A percentile compares a stretch with the other conserved stretches of the same genome.
These are phyloP conservation scores for Epizoanthus illoricatus DNA, from an alignment of 92 coral and sea anemone species.

Conservation along the genomic window DNA sequence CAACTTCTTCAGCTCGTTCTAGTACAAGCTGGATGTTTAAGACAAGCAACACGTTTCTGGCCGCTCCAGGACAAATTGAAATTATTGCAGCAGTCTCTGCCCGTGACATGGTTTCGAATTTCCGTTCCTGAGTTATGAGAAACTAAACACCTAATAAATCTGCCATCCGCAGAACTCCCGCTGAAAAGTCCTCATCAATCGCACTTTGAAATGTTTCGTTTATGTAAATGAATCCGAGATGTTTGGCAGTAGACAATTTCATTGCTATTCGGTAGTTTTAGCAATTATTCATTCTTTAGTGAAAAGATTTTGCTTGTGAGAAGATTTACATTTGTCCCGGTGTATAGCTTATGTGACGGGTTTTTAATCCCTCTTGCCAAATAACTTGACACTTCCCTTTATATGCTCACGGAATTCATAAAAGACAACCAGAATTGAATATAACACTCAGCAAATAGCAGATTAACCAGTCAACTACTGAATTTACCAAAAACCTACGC, in stretches of 20 bases:
- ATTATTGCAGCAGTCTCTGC: slow-evolving; percentile 6
- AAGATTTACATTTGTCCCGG: slow-evolving; percentile 6
- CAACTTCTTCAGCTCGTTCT: neutral
- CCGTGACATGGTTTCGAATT: slow-evolving; percentile 63
- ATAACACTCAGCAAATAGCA: neutral
- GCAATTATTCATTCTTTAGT: neutral
- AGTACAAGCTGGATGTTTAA: slow-evolving; percentile 24
- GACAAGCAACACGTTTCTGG: slow-evolving; percentile 11
- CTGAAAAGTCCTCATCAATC: slow-evolving; percentile 19
- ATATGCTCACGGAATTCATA: slow-evolving; percentile 30
- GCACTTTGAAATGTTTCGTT: slow-evolving; percentile 18
- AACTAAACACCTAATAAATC: slow-evolving; percentile 80
- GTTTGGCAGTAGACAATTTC: slow-evolving; percentile 1
- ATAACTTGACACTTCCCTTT: slow-evolving; percentile 20
- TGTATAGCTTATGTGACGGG: slow-evolving; percentile 9
- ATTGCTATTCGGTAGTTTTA: slow-evolving; percentile 12
- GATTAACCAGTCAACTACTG: neutral
- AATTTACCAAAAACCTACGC: neutral
- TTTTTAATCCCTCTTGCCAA: slow-evolving; percentile 35
- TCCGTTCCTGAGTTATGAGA: slow-evolving; percentile 68
- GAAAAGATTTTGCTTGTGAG: slow-evolving; percentile 16
- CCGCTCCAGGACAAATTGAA: slow-evolving; percentile 14
- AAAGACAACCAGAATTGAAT: neutral
- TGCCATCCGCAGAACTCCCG: slow-evolving; percentile 45
- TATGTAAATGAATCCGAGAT: slow-evolving; percentile 15